Base-by-base conservation (phyloP, 2,888 invertebrate species). In the Lordiphosa fenestrarum region DNA sequence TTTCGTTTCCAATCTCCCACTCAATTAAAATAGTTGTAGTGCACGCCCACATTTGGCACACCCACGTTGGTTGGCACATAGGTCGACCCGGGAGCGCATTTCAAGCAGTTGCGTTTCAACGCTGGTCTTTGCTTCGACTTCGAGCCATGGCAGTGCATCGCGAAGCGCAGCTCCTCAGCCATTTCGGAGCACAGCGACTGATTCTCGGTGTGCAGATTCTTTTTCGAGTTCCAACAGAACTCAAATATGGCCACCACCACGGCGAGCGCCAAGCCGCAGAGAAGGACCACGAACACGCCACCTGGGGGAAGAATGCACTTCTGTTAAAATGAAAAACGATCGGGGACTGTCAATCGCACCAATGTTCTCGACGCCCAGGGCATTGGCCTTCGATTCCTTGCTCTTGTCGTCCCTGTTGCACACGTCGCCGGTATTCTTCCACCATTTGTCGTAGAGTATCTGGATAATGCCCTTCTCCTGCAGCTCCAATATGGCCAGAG, bases 391-490 rank as follows among this genome's bases (percentile, higher is more conserved):
- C 55, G 96, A 95, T 80, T 97, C 97, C 80, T 95, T 97, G 74
- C 94, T 95, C 86, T 94, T 94, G 81, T 95, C 95, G 71, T 97
- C 95, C 51, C 96, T 91, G 76, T 95, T 95, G 87, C 97, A 97
- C 0, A 95, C 95, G 80, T 96, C 96, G 0, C 97, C 97, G 0
- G 96, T 96, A 86, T 97, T 96, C 90, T 98, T 97, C 98, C 98
- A 99, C 98, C 98, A 99, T 88, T 97, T 98, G 87, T 97, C 98
- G 88, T 98, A 98, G 54, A 98, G 90, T 71, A 96, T 95, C 90
- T 97, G 96, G 70, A 97, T 96, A 42, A 94, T 94, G 0, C 98
- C 98, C 84, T 96, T 96, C 89, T 99, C 98, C 82, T 98, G 98
- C 2, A 99, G 92, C 86, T 98, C 97, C 25, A 99, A 91, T 80